phyloP scores from a whole-genome alignment of 2,888 invertebrate species.

The Terebella lapidaria region DNA sequence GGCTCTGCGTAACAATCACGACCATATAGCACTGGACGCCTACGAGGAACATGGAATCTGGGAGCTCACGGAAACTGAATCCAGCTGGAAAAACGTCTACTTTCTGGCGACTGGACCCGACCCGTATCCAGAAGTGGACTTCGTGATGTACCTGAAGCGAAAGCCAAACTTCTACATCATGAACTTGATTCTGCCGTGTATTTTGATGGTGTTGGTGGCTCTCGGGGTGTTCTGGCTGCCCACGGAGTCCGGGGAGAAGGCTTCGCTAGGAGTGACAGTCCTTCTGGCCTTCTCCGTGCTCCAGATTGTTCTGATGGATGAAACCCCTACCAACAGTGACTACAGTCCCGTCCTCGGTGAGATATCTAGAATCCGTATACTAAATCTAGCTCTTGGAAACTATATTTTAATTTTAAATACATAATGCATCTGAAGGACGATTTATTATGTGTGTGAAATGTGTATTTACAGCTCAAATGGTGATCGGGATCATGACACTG shows the following conservation, averaged over 20 bases:
- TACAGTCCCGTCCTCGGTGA: too few relatives aligned
- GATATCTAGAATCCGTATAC: too few relatives aligned
- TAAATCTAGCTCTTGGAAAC: too few relatives aligned
- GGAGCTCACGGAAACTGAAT: neutral
- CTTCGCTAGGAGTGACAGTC: slow-evolving; percentile 6
- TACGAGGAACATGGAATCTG: neutral
- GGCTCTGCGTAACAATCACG: neutral
- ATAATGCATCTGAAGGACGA: too few relatives aligned
- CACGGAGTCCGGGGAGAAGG: slow-evolving; percentile 8
- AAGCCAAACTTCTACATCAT: slow-evolving; percentile 6
- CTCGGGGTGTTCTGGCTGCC: slow-evolving; percentile 5
- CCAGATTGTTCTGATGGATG: too few relatives aligned
- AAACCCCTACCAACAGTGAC: too few relatives aligned
- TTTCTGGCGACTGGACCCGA: neutral
- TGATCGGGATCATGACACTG: neutral
- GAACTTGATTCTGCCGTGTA: slow-evolving; percentile 5
- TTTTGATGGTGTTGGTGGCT: neutral
- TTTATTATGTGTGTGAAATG: too few relatives aligned
- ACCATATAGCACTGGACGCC: neutral
- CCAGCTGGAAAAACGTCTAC: neutral
- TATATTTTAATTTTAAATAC: too few relatives aligned
- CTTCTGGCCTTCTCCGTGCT: slow-evolving; percentile 8
- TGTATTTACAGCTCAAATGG: neutral
- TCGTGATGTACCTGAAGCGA: neutral
- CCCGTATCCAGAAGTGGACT: neutral